A percentile compares a stretch with the other conserved stretches of the same genome.
Evolutionary conservation across 2,797 vertebrate species (phyloP).

Genomic region (Parotocinclus haroldoi): DNA sequence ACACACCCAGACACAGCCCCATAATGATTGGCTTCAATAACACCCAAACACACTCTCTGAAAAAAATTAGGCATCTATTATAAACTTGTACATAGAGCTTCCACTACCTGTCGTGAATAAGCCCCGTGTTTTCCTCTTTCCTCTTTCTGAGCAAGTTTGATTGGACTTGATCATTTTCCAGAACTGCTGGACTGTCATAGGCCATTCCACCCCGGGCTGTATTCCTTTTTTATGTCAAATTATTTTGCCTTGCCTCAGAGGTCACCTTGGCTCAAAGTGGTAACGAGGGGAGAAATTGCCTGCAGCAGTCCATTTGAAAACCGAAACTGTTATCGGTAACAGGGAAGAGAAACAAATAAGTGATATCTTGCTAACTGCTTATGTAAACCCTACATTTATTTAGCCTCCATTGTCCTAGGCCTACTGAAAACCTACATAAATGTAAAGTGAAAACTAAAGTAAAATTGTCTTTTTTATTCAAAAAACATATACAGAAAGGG

Average conservation of each 20-base stretch:
- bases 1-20: neutral
- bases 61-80: too few species aligned
- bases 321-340: constrained; percentile 61
- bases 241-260: constrained; percentile 62
- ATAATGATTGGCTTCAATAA: neutral
- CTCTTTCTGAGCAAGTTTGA: constrained; percentile 50
- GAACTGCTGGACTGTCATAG: constrained; percentile 59
- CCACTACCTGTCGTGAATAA: constrained; percentile 8
- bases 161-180: constrained; percentile 66
- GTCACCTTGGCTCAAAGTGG: constrained; percentile 71
- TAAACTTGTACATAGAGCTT: too few species aligned
- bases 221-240: constrained; percentile 70
- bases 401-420: constrained; percentile 54
- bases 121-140: neutral
- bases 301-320: constrained; percentile 72
- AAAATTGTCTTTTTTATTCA: neutral
- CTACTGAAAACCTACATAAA: constrained; percentile 49
- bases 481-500: neutral
- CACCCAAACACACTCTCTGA: neutral
- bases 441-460: too few species aligned
- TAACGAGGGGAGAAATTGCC: constrained; percentile 51
- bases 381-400: constrained; percentile 74
- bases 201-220: constrained; percentile 66
- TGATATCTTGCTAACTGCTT: constrained; percentile 60
- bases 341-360: constrained; percentile 65